Base-by-base conservation (phyloP, 2,113 vertebrate species). In the Castor canadensis region DNA sequence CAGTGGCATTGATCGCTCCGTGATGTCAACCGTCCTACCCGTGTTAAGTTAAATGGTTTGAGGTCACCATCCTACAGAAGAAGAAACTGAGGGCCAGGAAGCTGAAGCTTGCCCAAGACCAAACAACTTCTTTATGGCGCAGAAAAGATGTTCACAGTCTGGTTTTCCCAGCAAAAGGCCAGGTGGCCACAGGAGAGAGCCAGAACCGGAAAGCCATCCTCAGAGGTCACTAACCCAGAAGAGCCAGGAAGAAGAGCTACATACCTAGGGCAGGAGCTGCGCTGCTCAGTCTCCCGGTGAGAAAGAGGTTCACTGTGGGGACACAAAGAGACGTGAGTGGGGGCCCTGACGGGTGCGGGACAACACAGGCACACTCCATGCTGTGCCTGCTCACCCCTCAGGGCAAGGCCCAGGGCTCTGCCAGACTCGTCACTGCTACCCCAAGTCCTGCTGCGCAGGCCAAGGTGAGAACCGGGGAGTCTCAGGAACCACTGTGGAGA, bases 211-310 rank as follows among this genome's bases (percentile, higher is more conserved):
- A 80, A 40, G 62, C 56, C 58, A 19, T 83, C 15, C 49, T 72
- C 67, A 64, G 81, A 67, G 47, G 35, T 87, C 49, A 52, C 22
- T 6, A 52, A 71, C 45, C 56, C 67, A 32, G 83, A 76, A 66
- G 56, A 28, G 19, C n/a, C 58, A 26, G 19, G 83, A 95, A 86
- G 75, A 5, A 0, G 52, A 17, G 85, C 97, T 94, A 98, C 98
- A 98, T 98, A 99, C 98, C 98, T 97, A 98, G 94, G 58, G 98
- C 98, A 22, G 98, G 98, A 87, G 98, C 98, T 26, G 98, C 98
- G 9, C 98, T 98, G 97, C 98, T 98, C 84, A 98, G 98, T 92
- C 98, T 98, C 91, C 98, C 98, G 0, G 97, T 98, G 95, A 99
- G 97, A 94, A 99, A 97, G 87, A 99, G 98, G 96, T 98, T 98